Conservation (phyloP, 1,140 invertebrate genomes). For the Drosophila tani region DNA sequence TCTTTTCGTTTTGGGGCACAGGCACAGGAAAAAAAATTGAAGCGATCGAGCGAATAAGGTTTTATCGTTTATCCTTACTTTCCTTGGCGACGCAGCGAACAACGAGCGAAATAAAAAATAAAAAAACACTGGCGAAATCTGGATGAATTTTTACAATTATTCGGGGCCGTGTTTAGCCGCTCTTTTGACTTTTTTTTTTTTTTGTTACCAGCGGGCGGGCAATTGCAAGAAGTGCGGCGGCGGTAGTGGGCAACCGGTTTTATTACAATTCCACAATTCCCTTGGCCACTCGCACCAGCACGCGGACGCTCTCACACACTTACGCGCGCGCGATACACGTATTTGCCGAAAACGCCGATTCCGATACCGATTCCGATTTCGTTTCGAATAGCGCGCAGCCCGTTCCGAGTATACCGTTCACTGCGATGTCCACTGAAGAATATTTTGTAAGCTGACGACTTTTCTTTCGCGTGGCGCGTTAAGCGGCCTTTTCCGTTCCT, state of each 20-base stretch:
- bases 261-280: slow-evolving; percentile 19
- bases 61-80: slow-evolving; percentile 12
- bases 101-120: not conserved
- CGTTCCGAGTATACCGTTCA: not conserved
- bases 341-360: slow-evolving; percentile 11
- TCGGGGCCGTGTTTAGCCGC: slow-evolving; percentile 4
- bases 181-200: not conserved
- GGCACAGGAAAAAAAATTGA: slow-evolving; percentile 14
- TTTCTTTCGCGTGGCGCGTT: too few species aligned
- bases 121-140: not conserved
- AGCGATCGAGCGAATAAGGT: slow-evolving; percentile 9
- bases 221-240: slow-evolving; percentile 12
- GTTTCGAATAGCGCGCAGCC: not conserved
- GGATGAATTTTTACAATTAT: slow-evolving; percentile 1
- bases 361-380: not conserved
- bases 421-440: too few species aligned
- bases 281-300: slow-evolving; percentile 4
- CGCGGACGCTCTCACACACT: slow-evolving; percentile 5
- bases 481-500: too few species aligned
- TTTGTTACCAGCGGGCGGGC: not conserved
- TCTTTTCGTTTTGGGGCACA: slow-evolving; percentile 4
- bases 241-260: slow-evolving; percentile 8
- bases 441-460: too few species aligned
- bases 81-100: not conserved
- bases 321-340: not conserved